Evolutionary conservation across 2,113 vertebrate genomes (phyloP).

Genomic region (Rostratula benghalensis): DNA sequence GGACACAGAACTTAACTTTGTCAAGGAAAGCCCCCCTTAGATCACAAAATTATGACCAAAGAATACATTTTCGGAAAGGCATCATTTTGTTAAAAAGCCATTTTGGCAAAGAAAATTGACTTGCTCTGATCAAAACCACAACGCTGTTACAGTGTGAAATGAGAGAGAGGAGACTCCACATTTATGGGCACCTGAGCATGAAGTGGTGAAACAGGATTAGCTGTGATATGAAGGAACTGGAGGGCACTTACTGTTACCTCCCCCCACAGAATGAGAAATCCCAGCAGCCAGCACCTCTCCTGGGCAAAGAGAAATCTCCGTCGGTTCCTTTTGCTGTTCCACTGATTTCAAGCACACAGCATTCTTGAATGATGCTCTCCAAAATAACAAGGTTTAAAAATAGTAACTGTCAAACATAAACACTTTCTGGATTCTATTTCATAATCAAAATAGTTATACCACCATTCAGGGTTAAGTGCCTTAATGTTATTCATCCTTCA

Average conservation of each 20-base stretch:
- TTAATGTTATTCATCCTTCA: conserved; percentile 41
- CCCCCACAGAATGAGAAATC: neutral
- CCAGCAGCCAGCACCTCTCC: neutral
- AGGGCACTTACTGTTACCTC: neutral
- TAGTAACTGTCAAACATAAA: conserved; percentile 25
- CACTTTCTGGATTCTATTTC: conserved; percentile 27
- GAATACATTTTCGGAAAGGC: neutral
- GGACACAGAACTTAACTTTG: neutral
- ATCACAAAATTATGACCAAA: neutral
- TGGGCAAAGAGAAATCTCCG: neutral
- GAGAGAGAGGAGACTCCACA: neutral
- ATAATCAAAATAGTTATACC: conserved; percentile 32
- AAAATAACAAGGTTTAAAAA: conserved; percentile 52
- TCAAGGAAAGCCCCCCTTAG: neutral
- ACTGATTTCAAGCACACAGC: neutral
- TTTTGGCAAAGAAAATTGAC: neutral
- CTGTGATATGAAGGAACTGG: neutral
- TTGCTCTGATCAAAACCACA: neutral
- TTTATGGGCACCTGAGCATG: neutral
- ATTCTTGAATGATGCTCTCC: neutral
- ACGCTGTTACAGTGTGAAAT: neutral
- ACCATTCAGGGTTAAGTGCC: conserved; percentile 18
- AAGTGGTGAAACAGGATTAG: neutral
- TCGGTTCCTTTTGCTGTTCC: neutral
- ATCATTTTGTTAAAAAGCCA: neutral